Evolutionary conservation across 1,140 invertebrate genomes (phyloP).

Genomic region (Vanessa atalanta): DNA sequence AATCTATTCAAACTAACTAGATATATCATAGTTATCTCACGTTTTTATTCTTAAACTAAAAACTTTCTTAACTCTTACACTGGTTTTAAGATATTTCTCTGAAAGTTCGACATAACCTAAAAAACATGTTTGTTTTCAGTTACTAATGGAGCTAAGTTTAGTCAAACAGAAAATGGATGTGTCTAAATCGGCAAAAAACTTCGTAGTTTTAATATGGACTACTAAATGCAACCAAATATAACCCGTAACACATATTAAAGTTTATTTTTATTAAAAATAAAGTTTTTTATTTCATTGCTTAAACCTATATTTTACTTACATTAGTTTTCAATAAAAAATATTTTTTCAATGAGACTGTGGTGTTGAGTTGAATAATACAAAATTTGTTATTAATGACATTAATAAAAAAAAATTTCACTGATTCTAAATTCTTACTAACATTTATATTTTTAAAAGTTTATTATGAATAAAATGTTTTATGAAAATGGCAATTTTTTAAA

Average conservation of each 20-base stretch:
- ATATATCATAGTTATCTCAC: conserved; percentile 16
- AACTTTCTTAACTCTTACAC: not conserved
- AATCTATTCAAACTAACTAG: conserved; percentile 18
- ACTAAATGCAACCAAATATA: conserved; percentile 22
- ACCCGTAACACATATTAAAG: conserved; percentile 6
- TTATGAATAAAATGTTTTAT: not conserved
- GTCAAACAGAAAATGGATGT: too few species aligned
- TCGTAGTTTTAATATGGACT: conserved; percentile 1
- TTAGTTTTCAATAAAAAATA: not conserved
- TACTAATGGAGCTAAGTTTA: too few species aligned
- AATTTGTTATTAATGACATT: too few species aligned
- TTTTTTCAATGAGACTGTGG: not conserved
- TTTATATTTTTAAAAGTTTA: too few species aligned
- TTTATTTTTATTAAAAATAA: conserved; percentile 4
- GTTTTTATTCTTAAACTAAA: conserved; percentile 14
- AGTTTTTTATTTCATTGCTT: conserved; percentile 6
- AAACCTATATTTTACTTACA: not conserved
- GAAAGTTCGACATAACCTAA: too few species aligned
- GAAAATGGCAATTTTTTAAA: not conserved
- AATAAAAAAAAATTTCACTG: too few species aligned
- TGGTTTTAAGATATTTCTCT: not conserved
- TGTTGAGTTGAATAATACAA: too few species aligned
- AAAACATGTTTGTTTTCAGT: too few species aligned
- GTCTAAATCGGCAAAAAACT: too few species aligned
- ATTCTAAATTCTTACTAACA: too few species aligned